phyloP scores from a whole-genome alignment of 1,140 invertebrate species.

The Chymomyza costata region DNA sequence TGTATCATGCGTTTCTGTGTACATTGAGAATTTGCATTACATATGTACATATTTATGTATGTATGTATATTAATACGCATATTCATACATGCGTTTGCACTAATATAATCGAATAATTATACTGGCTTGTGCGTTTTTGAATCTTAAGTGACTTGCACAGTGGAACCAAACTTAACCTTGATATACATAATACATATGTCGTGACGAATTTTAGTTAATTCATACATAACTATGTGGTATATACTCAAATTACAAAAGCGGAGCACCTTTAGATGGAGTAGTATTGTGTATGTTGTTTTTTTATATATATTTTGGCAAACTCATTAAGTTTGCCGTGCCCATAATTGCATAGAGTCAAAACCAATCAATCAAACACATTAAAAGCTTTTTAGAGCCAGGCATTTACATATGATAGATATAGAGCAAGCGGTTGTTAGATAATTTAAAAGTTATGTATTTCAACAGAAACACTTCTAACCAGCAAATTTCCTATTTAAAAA shows the following conservation, averaged over 20 bases:
- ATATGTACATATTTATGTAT: slow-evolving; percentile 8
- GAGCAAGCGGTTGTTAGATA: neutral
- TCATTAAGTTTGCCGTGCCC: slow-evolving; percentile 37
- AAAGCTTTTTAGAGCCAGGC: slow-evolving; percentile 40
- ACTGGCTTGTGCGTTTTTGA: slow-evolving; percentile 44
- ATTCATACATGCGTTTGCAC: too few species aligned
- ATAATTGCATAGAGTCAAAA: slow-evolving; percentile 30
- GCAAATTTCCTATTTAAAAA: neutral
- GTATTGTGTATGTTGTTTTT: slow-evolving; percentile 9
- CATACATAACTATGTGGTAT: slow-evolving; percentile 23
- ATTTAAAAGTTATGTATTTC: too few species aligned
- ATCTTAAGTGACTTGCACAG: slow-evolving; percentile 35
- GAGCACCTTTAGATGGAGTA: slow-evolving; percentile 11
- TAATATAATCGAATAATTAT: slow-evolving; percentile 14
- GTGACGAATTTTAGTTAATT: slow-evolving; percentile 50
- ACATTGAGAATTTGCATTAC: slow-evolving; percentile 53
- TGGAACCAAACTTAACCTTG: slow-evolving; percentile 44
- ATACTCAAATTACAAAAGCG: slow-evolving; percentile 33
- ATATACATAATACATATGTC: slow-evolving; percentile 37
- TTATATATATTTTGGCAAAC: slow-evolving; percentile 35
- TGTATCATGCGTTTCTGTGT: slow-evolving; percentile 25
- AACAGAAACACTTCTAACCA: too few species aligned
- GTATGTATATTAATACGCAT: too few species aligned
- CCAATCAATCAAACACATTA: slow-evolving; percentile 43
- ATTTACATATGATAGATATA: too few species aligned